Percentiles rank a stretch among this genome's conserved stretches.
These are phyloP conservation scores for Acanthopleura granulata DNA, from an alignment of 2,888 invertebrate genomes.

Conservation along the genomic window DNA sequence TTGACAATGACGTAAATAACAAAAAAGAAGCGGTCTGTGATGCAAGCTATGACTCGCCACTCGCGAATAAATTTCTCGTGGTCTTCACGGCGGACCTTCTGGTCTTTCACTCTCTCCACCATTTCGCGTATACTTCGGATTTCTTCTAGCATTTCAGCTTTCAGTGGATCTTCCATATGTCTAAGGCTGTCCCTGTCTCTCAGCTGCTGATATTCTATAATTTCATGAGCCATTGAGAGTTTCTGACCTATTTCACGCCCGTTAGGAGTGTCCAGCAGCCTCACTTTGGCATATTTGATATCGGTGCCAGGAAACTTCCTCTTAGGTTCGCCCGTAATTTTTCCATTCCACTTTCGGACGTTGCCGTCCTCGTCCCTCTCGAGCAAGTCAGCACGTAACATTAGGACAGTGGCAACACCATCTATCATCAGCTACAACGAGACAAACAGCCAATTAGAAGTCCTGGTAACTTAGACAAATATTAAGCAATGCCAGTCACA, in stretches of 20 bases:
- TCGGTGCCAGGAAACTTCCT: slow-evolving; percentile 36
- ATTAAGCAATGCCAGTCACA: no score
- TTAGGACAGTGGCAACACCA: slow-evolving; percentile 48
- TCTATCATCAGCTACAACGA: slow-evolving; percentile 54
- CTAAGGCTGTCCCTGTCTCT: background rate
- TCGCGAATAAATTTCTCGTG: slow-evolving; percentile 57
- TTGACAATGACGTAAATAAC: slow-evolving; percentile 58
- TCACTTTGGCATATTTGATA: slow-evolving; percentile 40
- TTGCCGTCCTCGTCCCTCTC: slow-evolving; percentile 41
- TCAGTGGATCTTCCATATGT: slow-evolving; percentile 5
- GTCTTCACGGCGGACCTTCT: slow-evolving; percentile 54
- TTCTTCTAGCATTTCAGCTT: slow-evolving; percentile 42
- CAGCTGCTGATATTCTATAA: slow-evolving; percentile 9
- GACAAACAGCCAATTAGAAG: no score
- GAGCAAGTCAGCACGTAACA: slow-evolving; percentile 45
- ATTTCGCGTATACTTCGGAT: slow-evolving; percentile 58
- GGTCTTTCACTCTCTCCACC: slow-evolving; percentile 55
- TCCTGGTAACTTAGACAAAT: no score
- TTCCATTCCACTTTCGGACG: slow-evolving; percentile 29
- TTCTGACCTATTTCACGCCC: slow-evolving; percentile 32
- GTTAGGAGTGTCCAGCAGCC: slow-evolving; percentile 42
- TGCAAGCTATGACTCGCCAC: slow-evolving; percentile 63
- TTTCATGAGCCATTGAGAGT: slow-evolving; percentile 19
- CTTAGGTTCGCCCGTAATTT: slow-evolving; percentile 27
- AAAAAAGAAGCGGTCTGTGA: slow-evolving; percentile 63